Evolutionary conservation across 2,888 invertebrate genomes (phyloP).

Genomic region (Campopleginae sp.): DNA sequence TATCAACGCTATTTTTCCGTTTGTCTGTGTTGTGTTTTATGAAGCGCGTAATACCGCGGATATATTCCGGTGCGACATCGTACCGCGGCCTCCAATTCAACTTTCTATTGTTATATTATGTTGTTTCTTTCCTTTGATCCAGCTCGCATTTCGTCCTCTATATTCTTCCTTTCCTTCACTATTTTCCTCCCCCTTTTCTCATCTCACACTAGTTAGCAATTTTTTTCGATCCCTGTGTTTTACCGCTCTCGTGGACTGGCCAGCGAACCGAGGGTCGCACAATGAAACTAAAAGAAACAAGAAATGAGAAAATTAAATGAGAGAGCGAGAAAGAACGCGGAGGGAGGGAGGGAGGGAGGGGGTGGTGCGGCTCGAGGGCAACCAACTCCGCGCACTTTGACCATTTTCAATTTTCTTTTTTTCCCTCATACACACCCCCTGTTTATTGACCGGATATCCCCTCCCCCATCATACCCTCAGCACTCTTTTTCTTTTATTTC

Average conservation of each 20-base stretch:
- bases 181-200: slow-evolving; percentile 40
- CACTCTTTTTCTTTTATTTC: not conserved
- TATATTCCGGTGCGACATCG: slow-evolving; percentile 65
- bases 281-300: slow-evolving; percentile 38
- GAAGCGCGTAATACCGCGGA: not conserved
- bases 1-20: not conserved
- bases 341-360: slow-evolving; percentile 4
- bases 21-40: not conserved
- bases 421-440: not conserved
- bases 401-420: slow-evolving; percentile 14
- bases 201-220: slow-evolving; percentile 42
- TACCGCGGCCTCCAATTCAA: slow-evolving; percentile 56
- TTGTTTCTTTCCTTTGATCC: slow-evolving; percentile 76
- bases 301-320: slow-evolving; percentile 64
- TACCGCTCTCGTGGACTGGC: slow-evolving; percentile 49
- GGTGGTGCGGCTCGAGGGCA: slow-evolving; percentile 30
- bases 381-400: slow-evolving; percentile 31
- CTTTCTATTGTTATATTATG: slow-evolving; percentile 67
- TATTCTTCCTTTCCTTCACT: slow-evolving; percentile 32
- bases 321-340: slow-evolving; percentile 44
- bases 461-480: not conserved
- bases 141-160: slow-evolving; percentile 46
- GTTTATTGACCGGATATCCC: slow-evolving; percentile 9
- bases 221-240: slow-evolving; percentile 51
- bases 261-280: slow-evolving; percentile 40